A percentile compares a stretch with the other conserved stretches of the same genome.
Evolutionary conservation across 2,113 vertebrate genomes (phyloP).

Genomic region (Pan troglodytes): NHGRI_mPanTro3-v2.1_pri NC_072413.2:73443501-73444000

Average conservation of each 20-base stretch:
- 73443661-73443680: no score
- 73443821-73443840: background rate
- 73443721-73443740: no score
- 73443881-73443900: background rate
- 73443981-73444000: constrained; percentile 35
- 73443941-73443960: background rate
- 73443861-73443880: background rate
- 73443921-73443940: constrained; percentile 53
- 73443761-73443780: background rate
- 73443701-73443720: no score
- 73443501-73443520: no score
- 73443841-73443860: background rate
- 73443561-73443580: no score
- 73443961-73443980: background rate
- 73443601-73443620: no score
- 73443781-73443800: background rate
- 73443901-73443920: background rate
- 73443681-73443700: no score
- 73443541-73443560: no score
- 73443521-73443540: no score
- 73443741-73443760: background rate
- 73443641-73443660: no score
- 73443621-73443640: no score
- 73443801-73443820: background rate
- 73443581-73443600: no score